A percentile compares a stretch with the other conserved stretches of the same genome.
These are phyloP conservation scores for Uloborus diversus DNA, from an alignment of 1,140 invertebrate species.

Conservation along the genomic window DNA sequence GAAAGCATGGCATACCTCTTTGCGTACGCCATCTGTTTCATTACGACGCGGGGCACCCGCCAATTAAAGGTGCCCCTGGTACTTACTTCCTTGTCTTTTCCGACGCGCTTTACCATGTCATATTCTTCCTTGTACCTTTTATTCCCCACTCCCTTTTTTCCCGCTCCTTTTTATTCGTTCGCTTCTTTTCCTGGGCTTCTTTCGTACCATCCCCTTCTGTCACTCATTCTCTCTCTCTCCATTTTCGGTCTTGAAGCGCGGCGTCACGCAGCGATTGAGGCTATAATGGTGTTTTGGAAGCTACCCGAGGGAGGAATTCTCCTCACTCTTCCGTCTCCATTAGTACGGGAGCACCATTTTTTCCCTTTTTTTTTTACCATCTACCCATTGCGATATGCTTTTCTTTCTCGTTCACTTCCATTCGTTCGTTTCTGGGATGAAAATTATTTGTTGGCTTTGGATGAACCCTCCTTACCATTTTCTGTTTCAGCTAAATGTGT, in stretches of 20 bases:
- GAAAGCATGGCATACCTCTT: constrained; percentile 37
- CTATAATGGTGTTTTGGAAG: constrained; percentile 53
- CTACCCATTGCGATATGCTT: constrained; percentile 20
- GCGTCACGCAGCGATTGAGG: constrained; percentile 50
- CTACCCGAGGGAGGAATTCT: constrained; percentile 47
- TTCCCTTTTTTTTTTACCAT: constrained; percentile 16
- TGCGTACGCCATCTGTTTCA: constrained; percentile 53
- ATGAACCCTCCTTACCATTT: constrained; percentile 54
- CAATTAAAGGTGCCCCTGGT: constrained; percentile 52
- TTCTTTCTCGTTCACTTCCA: constrained; percentile 21
- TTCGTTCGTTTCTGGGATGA: constrained; percentile 2
- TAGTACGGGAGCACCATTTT: constrained; percentile 47
- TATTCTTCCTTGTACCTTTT: constrained; percentile 51
- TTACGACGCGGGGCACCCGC: constrained; percentile 34
- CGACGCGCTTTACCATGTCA: constrained; percentile 53
- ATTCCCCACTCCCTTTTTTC: constrained; percentile 28
- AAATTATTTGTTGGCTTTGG: constrained; percentile 50
- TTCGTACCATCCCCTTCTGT: constrained; percentile 5
- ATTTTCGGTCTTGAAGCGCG: constrained; percentile 33
- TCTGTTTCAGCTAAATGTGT: constrained; percentile 41
- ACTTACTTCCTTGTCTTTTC: constrained; percentile 46
- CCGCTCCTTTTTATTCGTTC: constrained; percentile 10
- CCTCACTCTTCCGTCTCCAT: constrained; percentile 47
- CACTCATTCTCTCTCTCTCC: constrained; percentile 36
- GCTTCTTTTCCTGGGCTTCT: not conserved